Conservation (phyloP, 2,888 invertebrate species). For the Coleophora deauratella region DNA sequence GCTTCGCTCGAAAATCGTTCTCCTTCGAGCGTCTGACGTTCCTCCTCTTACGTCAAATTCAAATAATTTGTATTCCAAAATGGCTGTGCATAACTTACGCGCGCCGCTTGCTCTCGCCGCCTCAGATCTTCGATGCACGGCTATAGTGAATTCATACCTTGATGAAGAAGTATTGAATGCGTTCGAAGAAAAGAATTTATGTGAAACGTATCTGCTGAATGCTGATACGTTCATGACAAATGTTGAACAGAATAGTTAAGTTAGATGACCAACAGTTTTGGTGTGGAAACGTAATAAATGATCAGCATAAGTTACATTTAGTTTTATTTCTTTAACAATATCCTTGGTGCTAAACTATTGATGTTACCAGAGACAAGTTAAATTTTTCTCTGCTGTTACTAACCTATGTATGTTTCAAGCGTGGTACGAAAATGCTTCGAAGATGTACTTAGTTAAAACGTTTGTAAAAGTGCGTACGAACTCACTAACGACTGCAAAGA, state of each 20-base stretch:
- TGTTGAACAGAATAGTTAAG: neutral
- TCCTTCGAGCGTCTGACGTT: neutral
- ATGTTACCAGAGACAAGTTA: no score
- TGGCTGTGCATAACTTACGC: conserved; percentile 26
- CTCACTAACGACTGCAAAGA: no score
- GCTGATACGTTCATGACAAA: conserved; percentile 24
- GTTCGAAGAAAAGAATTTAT: conserved; percentile 33
- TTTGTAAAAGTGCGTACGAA: no score
- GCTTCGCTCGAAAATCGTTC: conserved; percentile 21
- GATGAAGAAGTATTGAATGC: conserved; percentile 23
- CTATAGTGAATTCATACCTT: conserved; percentile 35
- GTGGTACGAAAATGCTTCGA: no score
- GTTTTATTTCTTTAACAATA: no score
- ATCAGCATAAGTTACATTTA: neutral
- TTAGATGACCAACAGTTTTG: neutral
- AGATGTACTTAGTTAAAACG: no score
- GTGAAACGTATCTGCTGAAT: conserved; percentile 34
- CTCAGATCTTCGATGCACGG: conserved; percentile 29
- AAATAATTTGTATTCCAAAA: no score
- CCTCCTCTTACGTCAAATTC: neutral
- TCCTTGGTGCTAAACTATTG: no score
- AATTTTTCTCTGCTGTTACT: neutral
- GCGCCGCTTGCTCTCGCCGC: conserved; percentile 24
- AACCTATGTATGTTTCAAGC: no score
- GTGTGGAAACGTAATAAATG: neutral